Evolutionary conservation across 2,797 vertebrate genomes (phyloP), one percentile per base, ranked within the genome.

Genomic region (Rhinoraja longicauda): DNA sequence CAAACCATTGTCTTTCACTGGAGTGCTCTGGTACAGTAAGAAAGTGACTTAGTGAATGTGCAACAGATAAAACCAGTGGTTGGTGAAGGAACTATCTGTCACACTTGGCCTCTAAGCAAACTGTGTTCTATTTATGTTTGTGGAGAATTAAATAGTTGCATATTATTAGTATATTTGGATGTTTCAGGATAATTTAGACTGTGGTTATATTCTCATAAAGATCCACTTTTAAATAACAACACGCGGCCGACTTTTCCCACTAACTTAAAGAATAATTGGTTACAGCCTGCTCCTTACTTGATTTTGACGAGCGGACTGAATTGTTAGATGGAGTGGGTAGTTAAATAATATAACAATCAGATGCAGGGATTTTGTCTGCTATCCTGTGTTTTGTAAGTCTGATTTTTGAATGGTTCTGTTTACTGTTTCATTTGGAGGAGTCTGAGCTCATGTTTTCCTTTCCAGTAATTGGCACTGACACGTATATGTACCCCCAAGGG

Each of bases 1-100:
- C 96, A 75, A 92, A 92, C 24, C 70, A 92, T 39, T 92, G 90
- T 26, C 90, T 92, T 92, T 92, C 26, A 45, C 36, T 73, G 26
- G 39, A n/a, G 10, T 29, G 39, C 70, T 75, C 21, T 75, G 70
- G 36, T 92, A 75, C 57, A 53, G 90, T 75, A 91, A 70, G 45
- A 75, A 53, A 91, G 57, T 29, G 26, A 24, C 24, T 32, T 36
- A 57, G 6, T 4, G 72, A 92, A 13, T 75, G 6, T 29, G 15
- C n/a, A 36, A 36, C 21, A 36, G 64, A 67, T 88, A 32, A 62
- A 45, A 19, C 19, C 9, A 24, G 57, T 13, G 36, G 1, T 53
- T 53, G 39, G 70, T 75, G 72, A 73, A 7, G 7, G 12, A 64
- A 88, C 32, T 21, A 17, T 75, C 10, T 29, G 39, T 15, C 15